phyloP scores from a whole-genome alignment of 2,797 vertebrate genomes.

The Hydrophis major region DNA sequence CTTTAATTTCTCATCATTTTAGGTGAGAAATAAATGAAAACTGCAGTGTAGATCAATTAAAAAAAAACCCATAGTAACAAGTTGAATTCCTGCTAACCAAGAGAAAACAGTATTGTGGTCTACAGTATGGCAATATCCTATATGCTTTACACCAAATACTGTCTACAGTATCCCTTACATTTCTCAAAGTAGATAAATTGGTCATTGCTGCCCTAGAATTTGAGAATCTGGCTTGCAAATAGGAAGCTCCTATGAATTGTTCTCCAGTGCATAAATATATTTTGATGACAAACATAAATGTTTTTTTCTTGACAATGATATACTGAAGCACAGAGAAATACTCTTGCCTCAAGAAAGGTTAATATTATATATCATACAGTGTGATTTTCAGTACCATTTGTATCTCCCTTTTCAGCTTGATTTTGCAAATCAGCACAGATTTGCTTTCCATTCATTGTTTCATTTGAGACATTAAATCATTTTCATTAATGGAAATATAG shows the following conservation, averaged over 20 bases:
- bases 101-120: not conserved
- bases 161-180: not conserved
- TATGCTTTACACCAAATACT: not conserved
- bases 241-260: not conserved
- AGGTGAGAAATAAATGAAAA: not conserved
- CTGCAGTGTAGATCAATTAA: not conserved
- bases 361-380: constrained; percentile 25
- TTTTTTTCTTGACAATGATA: not conserved
- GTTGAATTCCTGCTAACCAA: not conserved
- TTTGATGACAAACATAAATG: not conserved
- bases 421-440: constrained; percentile 58
- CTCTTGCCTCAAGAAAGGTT: constrained; percentile 33
- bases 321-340: not conserved
- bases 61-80: not conserved
- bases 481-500: constrained; percentile 80
- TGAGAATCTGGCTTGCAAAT: not conserved
- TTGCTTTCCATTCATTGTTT: constrained; percentile 73
- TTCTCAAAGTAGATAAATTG: not conserved
- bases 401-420: constrained; percentile 41
- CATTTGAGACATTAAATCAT: constrained; percentile 73
- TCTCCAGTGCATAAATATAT: not conserved
- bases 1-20: not conserved
- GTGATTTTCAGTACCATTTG: constrained; percentile 50
- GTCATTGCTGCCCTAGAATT: not conserved
- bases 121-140: not conserved